Percentiles rank a stretch among this genome's conserved stretches.
phyloP scores from a whole-genome alignment of 2,797 vertebrate species.

The Sebastolobus altivelis region DNA sequence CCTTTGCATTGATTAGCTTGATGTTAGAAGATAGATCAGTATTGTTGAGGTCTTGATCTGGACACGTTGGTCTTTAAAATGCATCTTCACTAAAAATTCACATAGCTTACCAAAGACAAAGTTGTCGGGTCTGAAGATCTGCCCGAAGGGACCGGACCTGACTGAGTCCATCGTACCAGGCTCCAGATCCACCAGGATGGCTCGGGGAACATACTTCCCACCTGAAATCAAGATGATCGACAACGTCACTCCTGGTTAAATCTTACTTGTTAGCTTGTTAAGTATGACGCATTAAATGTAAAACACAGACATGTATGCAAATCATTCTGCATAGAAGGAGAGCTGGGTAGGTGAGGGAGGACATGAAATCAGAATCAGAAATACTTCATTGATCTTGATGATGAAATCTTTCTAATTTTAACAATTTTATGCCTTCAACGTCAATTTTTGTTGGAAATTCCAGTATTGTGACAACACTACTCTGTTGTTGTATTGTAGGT shows the following conservation, averaged over 20 bases:
- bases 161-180: slow-evolving; percentile 97
- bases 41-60: too few species aligned
- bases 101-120: slow-evolving; percentile 93
- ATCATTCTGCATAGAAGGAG: not conserved
- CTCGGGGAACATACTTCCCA: slow-evolving; percentile 95
- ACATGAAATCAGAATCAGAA: too few species aligned
- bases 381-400: too few species aligned
- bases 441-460: not conserved
- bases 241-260: not conserved
- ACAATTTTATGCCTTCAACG: too few species aligned
- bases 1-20: too few species aligned
- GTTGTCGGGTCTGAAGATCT: slow-evolving; percentile 97
- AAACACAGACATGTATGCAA: not conserved
- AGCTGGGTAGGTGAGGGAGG: not conserved
- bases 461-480: not conserved
- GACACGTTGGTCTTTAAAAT: too few species aligned
- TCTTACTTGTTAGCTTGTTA: not conserved
- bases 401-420: too few species aligned
- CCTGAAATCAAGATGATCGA: slow-evolving; percentile 77
- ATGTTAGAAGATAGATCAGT: too few species aligned
- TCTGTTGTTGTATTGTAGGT: not conserved
- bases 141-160: slow-evolving; percentile 94
- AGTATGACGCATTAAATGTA: not conserved
- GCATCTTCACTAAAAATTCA: not conserved
- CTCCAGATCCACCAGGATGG: slow-evolving; percentile 96